These are phyloP conservation scores for Eupithecia subumbrata DNA, from an alignment of 2,888 invertebrate species.

Conservation along the genomic window DNA sequence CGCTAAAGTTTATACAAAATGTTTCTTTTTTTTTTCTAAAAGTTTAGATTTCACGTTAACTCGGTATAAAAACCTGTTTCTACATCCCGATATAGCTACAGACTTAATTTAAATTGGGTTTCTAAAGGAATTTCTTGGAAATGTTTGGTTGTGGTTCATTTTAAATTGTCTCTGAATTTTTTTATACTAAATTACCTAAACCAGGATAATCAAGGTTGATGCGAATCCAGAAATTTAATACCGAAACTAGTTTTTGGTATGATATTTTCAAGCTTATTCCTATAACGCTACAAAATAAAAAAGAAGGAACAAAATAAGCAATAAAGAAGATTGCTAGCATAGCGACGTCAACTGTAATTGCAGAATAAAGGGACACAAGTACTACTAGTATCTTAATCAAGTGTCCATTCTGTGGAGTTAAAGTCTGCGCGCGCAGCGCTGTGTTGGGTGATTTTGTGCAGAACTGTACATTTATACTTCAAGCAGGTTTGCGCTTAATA, in stretches of 20 bases:
- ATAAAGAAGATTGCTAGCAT: constrained; percentile 71
- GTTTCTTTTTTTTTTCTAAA: neutral
- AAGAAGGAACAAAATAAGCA: constrained; percentile 58
- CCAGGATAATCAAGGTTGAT: neutral
- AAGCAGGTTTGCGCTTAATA: constrained; percentile 44
- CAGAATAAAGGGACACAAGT: constrained; percentile 80
- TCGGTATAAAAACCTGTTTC: neutral
- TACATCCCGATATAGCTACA: neutral
- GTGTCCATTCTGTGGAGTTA: constrained; percentile 77
- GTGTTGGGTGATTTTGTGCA: constrained; percentile 71
- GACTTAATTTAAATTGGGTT: neutral
- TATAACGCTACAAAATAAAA: constrained; percentile 5
- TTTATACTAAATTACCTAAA: neutral
- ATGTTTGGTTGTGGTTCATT: neutral
- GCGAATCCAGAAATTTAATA: neutral
- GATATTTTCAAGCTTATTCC: neutral
- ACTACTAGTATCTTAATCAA: constrained; percentile 79
- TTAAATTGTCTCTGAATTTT: neutral
- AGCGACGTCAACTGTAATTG: constrained; percentile 75
- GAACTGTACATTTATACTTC: constrained; percentile 56
- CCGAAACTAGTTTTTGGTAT: neutral
- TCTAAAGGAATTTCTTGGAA: neutral
- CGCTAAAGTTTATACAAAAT: neutral
- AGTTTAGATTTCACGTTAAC: neutral
- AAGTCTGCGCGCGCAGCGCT: constrained; percentile 42